Conservation (phyloP, 2,888 invertebrate species). For the Nasonia oneida region DNA sequence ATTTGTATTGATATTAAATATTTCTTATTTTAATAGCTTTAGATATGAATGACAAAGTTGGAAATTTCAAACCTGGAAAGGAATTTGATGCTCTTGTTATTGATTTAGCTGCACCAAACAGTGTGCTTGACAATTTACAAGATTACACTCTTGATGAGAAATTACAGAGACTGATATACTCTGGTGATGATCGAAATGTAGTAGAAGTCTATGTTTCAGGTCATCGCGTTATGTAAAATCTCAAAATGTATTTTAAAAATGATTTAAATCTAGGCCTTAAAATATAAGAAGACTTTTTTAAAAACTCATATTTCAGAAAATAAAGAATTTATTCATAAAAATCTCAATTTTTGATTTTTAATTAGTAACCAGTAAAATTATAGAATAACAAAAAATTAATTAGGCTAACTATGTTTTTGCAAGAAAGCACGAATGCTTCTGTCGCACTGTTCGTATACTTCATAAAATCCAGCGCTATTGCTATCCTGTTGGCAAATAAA, state of each 20-base stretch:
- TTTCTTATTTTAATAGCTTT: conserved; percentile 82
- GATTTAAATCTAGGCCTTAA: background rate
- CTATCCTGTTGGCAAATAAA: conserved; percentile 81
- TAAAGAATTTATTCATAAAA: conserved; percentile 25
- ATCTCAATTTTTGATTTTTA: background rate
- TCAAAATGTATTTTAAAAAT: conserved; percentile 10
- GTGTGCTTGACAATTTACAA: conserved; percentile 81
- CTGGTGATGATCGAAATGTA: conserved; percentile 93
- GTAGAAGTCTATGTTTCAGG: conserved; percentile 88
- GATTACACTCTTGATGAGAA: conserved; percentile 82
- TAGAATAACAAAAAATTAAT: background rate
- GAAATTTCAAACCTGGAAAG: conserved; percentile 90
- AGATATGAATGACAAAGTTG: conserved; percentile 86
- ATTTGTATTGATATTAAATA: conserved; percentile 62
- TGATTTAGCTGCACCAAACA: conserved; percentile 82
- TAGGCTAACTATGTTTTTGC: conserved; percentile 70
- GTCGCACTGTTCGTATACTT: conserved; percentile 87
- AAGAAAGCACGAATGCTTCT: conserved; percentile 85
- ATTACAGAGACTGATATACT: conserved; percentile 88
- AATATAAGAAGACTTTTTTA: background rate
- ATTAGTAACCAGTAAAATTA: background rate
- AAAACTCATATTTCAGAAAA: conserved; percentile 2
- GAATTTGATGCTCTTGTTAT: conserved; percentile 93
- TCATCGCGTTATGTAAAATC: conserved; percentile 79
- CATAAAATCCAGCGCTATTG: conserved; percentile 86